Percentiles rank a stretch among this genome's conserved stretches.
Evolutionary conservation across 2,113 vertebrate species (phyloP).

Genomic region (Erinaceus europaeus): DNA sequence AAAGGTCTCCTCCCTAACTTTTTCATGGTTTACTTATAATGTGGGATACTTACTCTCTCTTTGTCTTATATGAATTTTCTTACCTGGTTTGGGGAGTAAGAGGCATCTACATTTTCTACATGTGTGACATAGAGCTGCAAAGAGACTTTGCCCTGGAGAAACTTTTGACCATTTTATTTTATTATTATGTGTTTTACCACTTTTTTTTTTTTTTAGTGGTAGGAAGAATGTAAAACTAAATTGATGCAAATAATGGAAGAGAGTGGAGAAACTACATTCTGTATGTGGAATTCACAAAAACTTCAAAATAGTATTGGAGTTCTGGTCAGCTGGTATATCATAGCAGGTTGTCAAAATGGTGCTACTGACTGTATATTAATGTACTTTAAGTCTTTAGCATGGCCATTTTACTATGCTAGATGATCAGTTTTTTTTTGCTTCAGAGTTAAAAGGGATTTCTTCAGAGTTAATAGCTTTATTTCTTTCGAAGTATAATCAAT

Average conservation of each 20-base stretch:
- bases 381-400: background rate
- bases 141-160: background rate
- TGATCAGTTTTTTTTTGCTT: background rate
- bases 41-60: background rate
- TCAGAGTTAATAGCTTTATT: background rate
- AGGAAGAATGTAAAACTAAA: background rate
- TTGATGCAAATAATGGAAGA: background rate
- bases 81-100: background rate
- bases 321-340: background rate
- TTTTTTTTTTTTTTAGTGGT: background rate
- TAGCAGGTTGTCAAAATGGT: background rate
- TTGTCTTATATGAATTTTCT: background rate
- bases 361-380: background rate
- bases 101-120: background rate
- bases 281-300: background rate
- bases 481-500: background rate
- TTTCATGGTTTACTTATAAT: background rate
- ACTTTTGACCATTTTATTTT: background rate
- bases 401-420: background rate
- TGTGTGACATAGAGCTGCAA: background rate
- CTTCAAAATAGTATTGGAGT: background rate
- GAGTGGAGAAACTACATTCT: background rate
- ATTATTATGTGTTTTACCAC: background rate
- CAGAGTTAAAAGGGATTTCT: background rate
- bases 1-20: background rate